Conservation (phyloP, 2,888 invertebrate genomes). For the Tetrapedia diversipes region DNA sequence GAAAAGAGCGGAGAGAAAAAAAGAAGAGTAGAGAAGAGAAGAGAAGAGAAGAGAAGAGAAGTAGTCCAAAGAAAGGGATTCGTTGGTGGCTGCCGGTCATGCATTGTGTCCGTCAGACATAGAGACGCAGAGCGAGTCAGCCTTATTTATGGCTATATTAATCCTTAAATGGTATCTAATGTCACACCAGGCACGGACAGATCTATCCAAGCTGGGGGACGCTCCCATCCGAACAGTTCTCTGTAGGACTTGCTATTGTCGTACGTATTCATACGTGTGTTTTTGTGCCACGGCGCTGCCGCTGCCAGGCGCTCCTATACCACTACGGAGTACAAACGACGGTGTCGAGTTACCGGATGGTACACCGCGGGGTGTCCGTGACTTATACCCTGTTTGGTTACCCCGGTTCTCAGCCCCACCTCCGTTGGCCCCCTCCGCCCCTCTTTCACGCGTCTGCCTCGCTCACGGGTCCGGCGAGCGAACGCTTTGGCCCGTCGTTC, state of each 20-base stretch:
- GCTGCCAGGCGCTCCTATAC: slow-evolving; percentile 73
- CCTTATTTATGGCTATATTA: slow-evolving; percentile 82
- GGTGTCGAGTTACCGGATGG: slow-evolving; percentile 83
- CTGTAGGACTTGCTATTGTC: slow-evolving; percentile 80
- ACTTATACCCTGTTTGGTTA: slow-evolving; percentile 80
- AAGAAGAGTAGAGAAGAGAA: slow-evolving; percentile 2
- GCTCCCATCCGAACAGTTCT: slow-evolving; percentile 68
- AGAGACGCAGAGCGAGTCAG: slow-evolving; percentile 57
- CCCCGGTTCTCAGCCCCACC: slow-evolving; percentile 68
- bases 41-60: slow-evolving; percentile 6
- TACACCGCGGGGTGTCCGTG: slow-evolving; percentile 82
- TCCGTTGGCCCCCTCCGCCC: slow-evolving; percentile 24
- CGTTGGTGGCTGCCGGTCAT: slow-evolving; percentile 53
- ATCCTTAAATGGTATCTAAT: slow-evolving; percentile 83
- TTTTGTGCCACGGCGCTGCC: slow-evolving; percentile 76
- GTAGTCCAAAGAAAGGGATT: slow-evolving; percentile 52
- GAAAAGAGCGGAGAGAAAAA: not conserved
- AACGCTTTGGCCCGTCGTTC: slow-evolving; percentile 58
- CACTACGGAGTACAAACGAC: slow-evolving; percentile 80
- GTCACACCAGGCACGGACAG: slow-evolving; percentile 78
- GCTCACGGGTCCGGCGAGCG: slow-evolving; percentile 26
- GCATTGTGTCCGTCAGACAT: slow-evolving; percentile 53
- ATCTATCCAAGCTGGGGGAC: slow-evolving; percentile 76
- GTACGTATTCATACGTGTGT: slow-evolving; percentile 81
- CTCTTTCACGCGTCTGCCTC: slow-evolving; percentile 13